Evolutionary conservation across 37 sponge, comb jelly and placozoan species (phyloP).

Genomic region (Beroe forskalii): DNA sequence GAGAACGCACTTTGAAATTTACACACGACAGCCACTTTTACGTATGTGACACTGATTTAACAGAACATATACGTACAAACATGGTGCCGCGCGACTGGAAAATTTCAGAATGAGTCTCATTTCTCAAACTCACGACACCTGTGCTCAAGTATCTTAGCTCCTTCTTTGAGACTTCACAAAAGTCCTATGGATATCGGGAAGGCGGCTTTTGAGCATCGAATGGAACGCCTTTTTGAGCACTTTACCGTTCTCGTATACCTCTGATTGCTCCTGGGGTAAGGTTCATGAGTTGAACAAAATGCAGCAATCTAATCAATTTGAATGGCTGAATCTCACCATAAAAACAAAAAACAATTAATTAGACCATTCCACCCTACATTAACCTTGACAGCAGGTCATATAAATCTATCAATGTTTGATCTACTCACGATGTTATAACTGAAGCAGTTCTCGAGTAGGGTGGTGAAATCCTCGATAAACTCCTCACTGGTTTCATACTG

Average conservation of each 20-base stretch:
- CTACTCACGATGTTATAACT: slow-evolving; percentile 45
- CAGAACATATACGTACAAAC: too few species aligned
- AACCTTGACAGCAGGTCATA: too few species aligned
- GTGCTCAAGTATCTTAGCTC: too few species aligned
- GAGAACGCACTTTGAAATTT: too few species aligned
- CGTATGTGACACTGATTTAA: too few species aligned
- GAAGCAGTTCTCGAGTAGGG: slow-evolving; percentile 52
- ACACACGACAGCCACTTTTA: too few species aligned
- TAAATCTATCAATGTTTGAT: too few species aligned
- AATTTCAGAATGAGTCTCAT: too few species aligned
- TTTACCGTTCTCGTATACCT: slow-evolving; percentile 42
- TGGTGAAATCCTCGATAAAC: slow-evolving; percentile 15
- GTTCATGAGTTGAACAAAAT: too few species aligned
- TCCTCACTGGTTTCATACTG: slow-evolving; percentile 29
- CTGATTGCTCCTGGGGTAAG: slow-evolving; percentile 63
- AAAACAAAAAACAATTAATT: neutral
- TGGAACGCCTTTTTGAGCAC: neutral
- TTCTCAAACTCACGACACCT: too few species aligned
- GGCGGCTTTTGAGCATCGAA: slow-evolving; percentile 20
- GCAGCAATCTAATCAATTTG: too few species aligned
- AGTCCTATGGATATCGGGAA: neutral
- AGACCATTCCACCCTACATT: neutral
- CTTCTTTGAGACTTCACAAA: slow-evolving; percentile 13
- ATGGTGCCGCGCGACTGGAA: too few species aligned
- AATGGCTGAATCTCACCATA: neutral